Evolutionary conservation across 2,797 vertebrate species (phyloP).

Genomic region (Cephalopachus bancanus): DNA sequence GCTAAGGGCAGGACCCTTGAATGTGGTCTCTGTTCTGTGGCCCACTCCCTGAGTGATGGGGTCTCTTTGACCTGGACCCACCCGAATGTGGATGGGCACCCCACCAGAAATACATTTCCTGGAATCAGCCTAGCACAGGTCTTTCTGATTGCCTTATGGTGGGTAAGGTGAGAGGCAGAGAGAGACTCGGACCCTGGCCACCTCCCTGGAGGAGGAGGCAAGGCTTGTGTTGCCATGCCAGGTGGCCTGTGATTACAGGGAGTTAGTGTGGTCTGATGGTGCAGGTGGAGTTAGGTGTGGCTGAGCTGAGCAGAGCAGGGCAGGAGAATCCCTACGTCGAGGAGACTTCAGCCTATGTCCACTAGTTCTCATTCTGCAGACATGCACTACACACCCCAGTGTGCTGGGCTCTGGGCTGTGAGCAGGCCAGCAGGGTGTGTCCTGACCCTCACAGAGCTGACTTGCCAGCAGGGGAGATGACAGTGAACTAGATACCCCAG

Average conservation of each 20-base stretch:
- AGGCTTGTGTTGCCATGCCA: neutral
- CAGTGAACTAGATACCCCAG: neutral
- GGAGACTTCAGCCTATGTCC: neutral
- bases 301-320: neutral
- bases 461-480: neutral
- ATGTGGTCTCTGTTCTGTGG: neutral
- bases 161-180: neutral
- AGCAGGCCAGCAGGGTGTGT: neutral
- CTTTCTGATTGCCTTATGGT: neutral
- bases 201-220: neutral
- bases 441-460: neutral
- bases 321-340: neutral
- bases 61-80: neutral
- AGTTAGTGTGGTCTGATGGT: rapidly evolving
- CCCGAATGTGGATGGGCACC: neutral
- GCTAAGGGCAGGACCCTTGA: neutral
- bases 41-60: neutral
- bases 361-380: neutral
- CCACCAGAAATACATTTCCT: neutral
- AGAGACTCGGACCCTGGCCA: neutral
- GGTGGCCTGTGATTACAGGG: neutral
- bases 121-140: neutral
- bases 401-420: neutral
- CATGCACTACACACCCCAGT: neutral
- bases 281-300: neutral